These are phyloP conservation scores for Brachyhypopomus gauderio DNA, from an alignment of 2,113 vertebrate genomes.

Conservation along the genomic window DNA sequence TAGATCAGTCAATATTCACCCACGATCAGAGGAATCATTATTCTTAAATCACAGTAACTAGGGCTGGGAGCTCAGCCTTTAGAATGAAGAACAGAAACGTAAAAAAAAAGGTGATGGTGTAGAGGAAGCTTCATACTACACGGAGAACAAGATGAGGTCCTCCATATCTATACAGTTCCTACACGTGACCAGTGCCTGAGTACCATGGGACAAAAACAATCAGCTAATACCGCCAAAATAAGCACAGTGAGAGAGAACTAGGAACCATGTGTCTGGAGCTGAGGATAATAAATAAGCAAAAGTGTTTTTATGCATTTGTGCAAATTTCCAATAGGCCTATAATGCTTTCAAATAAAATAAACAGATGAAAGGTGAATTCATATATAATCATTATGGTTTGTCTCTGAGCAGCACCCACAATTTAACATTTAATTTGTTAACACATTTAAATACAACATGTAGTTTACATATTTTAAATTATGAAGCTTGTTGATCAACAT, in stretches of 20 bases:
- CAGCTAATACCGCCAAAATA: neutral
- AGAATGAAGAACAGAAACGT: neutral
- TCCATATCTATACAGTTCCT: neutral
- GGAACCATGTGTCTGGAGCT: neutral
- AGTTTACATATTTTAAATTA: neutral
- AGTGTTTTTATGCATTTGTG: neutral
- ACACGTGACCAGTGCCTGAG: neutral
- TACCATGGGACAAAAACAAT: neutral
- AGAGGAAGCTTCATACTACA: too few relatives aligned
- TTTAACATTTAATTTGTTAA: neutral
- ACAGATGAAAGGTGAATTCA: neutral
- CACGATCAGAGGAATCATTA: neutral
- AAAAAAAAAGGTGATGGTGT: too few relatives aligned
- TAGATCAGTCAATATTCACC: neutral
- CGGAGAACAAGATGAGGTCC: neutral
- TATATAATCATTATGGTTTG: neutral
- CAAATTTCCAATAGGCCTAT: neutral
- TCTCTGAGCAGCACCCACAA: constrained; percentile 2
- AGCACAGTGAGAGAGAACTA: neutral
- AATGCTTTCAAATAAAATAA: neutral
- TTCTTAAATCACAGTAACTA: neutral
- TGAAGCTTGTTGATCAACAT: neutral
- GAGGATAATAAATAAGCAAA: neutral
- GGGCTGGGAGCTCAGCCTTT: neutral
- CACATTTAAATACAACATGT: neutral